These are phyloP conservation scores for Phalacrocorax brasilianus DNA, from an alignment of 2,113 vertebrate species.

Conservation along the genomic window DNA sequence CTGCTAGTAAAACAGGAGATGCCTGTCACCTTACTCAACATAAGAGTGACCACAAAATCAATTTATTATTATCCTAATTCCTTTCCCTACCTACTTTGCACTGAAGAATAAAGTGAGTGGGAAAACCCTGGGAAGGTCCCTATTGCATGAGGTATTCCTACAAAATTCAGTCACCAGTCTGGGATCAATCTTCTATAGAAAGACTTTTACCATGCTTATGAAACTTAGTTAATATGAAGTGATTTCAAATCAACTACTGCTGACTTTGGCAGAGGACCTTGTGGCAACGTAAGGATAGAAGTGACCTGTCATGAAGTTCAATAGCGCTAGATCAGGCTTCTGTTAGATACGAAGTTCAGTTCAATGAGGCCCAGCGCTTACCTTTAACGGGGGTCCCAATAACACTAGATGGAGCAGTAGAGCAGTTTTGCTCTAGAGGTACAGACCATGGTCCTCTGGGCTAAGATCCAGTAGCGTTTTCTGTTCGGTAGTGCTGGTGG, in stretches of 20 bases:
- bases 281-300: not conserved
- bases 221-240: not conserved
- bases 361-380: not conserved
- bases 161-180: not conserved
- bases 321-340: not conserved
- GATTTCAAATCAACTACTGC: not conserved
- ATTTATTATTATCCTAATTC: not conserved
- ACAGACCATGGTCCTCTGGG: fast-evolving
- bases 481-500: not conserved
- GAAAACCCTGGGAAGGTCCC: not conserved
- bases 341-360: not conserved
- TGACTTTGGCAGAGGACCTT: not conserved
- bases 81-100: not conserved
- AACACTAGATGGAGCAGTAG: not conserved
- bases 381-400: no score
- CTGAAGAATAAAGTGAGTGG: not conserved
- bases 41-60: not conserved
- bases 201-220: not conserved
- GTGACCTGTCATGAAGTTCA: not conserved
- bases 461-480: not conserved
- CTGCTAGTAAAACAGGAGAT: not conserved
- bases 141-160: not conserved
- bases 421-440: not conserved
- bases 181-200: not conserved
- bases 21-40: not conserved